Conservation (phyloP, 1,140 invertebrate species). For the Eufriesea mexicana region DNA sequence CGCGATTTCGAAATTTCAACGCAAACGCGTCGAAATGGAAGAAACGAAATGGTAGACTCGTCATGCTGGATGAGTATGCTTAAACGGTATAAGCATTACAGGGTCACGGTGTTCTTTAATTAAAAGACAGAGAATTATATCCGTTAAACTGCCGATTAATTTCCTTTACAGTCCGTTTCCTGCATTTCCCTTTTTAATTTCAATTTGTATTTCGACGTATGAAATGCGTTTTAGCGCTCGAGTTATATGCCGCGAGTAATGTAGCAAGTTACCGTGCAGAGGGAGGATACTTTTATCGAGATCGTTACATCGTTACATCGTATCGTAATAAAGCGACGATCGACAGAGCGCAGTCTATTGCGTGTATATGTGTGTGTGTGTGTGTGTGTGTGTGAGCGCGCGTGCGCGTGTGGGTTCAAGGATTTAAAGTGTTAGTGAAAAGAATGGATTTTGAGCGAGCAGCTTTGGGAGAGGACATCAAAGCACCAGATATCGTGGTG, state of each 20-base stretch:
- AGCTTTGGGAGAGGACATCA: slow-evolving; percentile 70
- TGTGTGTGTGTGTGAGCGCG: too few species aligned
- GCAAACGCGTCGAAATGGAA: not conserved
- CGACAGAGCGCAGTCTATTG: slow-evolving; percentile 7
- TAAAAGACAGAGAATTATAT: not conserved
- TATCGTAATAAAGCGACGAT: slow-evolving; percentile 25
- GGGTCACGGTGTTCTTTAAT: not conserved
- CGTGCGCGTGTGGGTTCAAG: not conserved
- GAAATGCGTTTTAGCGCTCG: not conserved
- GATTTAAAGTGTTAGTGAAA: slow-evolving; percentile 55
- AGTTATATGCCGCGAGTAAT: not conserved
- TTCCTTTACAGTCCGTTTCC: not conserved
- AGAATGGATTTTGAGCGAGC: slow-evolving; percentile 52
- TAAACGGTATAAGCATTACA: too few species aligned
- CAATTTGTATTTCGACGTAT: not conserved
- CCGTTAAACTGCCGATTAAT: not conserved
- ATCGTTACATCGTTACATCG: not conserved
- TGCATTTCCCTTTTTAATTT: not conserved
- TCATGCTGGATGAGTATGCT: too few species aligned
- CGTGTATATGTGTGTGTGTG: not conserved
- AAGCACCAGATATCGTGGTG: slow-evolving; percentile 74
- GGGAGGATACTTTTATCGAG: slow-evolving; percentile 29
- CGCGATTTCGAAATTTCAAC: too few species aligned
- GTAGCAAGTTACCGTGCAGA: not conserved
- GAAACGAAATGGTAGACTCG: not conserved